Base-by-base conservation (phyloP, 2,797 vertebrate species). In the Molossus molossus region DNA sequence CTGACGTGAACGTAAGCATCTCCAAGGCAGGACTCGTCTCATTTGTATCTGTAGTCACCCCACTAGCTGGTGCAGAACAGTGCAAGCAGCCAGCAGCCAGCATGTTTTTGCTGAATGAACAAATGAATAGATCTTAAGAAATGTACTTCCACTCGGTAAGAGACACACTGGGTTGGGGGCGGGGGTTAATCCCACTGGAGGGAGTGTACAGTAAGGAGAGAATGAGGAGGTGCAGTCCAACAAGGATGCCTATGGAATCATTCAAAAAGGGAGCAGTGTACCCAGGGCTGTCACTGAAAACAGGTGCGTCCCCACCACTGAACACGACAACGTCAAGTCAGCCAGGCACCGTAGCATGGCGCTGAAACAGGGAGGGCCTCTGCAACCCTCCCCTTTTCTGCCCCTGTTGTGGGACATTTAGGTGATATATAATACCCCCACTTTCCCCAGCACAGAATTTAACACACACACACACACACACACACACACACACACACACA, bases 91-190 rank as follows among this genome's bases (percentile, higher is more conserved):
- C 92, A 92, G 37, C n/a, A 25, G 77, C 18, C 80, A 81, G 82
- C 29, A 60, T 55, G 29, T 9, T 15, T 70, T 82, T 96, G 18
- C 67, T 37, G 9, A 82, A 72, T 79, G 37, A 95, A 87, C n/a
- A 93, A 37, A 75, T 33, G 58, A 82, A 87, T 1, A 14, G 55
- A 91, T 29, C 33, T 79, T 86, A 64, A 90, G 53, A 92, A 87
- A 86, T 3, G 3, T 8, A 93, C 10, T 60, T 93, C 27, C 1
- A 20, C 4, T 18, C 48, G 55, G 27, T 60, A 65, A 67, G 33
- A 95, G 72, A 80, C 7, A 9, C 10, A n/a, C 45, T 29, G 5
- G n/a, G 23, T 37, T 57, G 25, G 64, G 33, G 48, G 14, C 1
- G 53, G 45, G 23, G 9, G 9, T 20, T 69, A 69, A 53, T 60